Conservation (phyloP, 2,113 vertebrate genomes). For the Leuciscus idus region DNA sequence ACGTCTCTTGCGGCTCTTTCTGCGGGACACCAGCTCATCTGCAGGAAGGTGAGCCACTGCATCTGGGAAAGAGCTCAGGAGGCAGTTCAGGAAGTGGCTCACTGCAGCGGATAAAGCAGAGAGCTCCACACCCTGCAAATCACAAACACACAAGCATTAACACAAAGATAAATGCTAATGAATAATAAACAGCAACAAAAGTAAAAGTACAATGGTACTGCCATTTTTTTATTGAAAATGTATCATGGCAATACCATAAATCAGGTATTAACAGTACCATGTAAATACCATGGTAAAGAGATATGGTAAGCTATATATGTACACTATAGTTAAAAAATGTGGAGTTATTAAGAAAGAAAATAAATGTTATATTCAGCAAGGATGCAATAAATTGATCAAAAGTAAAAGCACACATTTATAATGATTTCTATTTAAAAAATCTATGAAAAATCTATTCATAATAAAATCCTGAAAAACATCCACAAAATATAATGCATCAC, state of each 20-base stretch:
- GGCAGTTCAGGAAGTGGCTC: slow-evolving; percentile 98
- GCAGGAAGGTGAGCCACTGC: slow-evolving; percentile 91
- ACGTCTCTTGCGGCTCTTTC: slow-evolving; percentile 91
- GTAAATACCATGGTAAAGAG: neutral
- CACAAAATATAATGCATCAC: neutral
- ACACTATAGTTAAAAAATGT: neutral
- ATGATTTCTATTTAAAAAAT: neutral
- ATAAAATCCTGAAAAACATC: neutral
- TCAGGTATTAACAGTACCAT: too few species aligned
- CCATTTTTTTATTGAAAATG: neutral
- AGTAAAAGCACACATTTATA: neutral
- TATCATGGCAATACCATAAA: neutral
- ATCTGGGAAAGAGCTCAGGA: slow-evolving; percentile 94
- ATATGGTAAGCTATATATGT: too few species aligned
- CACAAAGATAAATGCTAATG: neutral
- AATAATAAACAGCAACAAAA: neutral
- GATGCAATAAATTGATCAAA: neutral
- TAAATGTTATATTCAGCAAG: neutral
- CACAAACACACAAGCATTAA: neutral
- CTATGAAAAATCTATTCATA: neutral
- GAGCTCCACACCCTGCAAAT: slow-evolving; percentile 89
- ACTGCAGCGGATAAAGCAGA: slow-evolving; percentile 94
- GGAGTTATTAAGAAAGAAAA: neutral
- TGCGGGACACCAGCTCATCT: slow-evolving; percentile 94
- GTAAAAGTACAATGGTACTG: neutral